Percentiles rank a stretch among this genome's conserved stretches.
phyloP scores from a whole-genome alignment of 2,888 invertebrate species.

The Drosophila antonietae region DNA sequence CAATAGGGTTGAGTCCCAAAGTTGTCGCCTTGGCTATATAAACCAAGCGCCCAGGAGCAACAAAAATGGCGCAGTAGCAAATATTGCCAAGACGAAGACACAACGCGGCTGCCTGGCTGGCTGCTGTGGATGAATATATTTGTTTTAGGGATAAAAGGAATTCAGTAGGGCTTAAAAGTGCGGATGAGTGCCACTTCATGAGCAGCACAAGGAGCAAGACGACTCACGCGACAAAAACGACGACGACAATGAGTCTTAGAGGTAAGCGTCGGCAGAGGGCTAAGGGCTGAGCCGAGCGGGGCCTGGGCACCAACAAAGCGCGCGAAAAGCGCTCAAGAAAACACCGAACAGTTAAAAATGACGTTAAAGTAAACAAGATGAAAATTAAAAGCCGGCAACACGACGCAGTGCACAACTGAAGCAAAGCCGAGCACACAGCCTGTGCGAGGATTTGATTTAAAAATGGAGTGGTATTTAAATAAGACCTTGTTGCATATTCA shows the following conservation, averaged over 20 bases:
- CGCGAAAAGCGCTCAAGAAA: constrained; percentile 72
- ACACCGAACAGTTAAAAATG: constrained; percentile 81
- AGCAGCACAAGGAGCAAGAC: constrained; percentile 67
- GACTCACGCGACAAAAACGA: constrained; percentile 47
- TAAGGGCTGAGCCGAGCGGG: background rate
- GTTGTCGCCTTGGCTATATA: constrained; percentile 62
- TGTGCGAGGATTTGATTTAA: constrained; percentile 76
- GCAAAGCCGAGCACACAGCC: constrained; percentile 28
- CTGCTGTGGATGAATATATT: constrained; percentile 80
- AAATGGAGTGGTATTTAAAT: constrained; percentile 80
- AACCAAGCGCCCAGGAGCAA: constrained; percentile 54
- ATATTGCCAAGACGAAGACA: constrained; percentile 33
- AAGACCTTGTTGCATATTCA: constrained; percentile 77
- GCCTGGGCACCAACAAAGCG: constrained; percentile 43
- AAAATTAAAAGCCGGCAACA: constrained; percentile 69
- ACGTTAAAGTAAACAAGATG: constrained; percentile 82
- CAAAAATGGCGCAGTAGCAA: constrained; percentile 31
- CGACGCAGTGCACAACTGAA: constrained; percentile 25
- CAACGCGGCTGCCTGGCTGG: constrained; percentile 34
- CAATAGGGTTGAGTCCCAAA: constrained; percentile 54
- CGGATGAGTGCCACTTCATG: constrained; percentile 81
- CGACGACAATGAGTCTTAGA: constrained; percentile 56
- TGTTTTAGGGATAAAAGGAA: constrained; percentile 83
- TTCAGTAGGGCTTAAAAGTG: constrained; percentile 82
- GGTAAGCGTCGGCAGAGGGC: constrained; percentile 26